Base-by-base conservation (phyloP, 2,888 invertebrate genomes). In the Chymomyza procnemis region DNA sequence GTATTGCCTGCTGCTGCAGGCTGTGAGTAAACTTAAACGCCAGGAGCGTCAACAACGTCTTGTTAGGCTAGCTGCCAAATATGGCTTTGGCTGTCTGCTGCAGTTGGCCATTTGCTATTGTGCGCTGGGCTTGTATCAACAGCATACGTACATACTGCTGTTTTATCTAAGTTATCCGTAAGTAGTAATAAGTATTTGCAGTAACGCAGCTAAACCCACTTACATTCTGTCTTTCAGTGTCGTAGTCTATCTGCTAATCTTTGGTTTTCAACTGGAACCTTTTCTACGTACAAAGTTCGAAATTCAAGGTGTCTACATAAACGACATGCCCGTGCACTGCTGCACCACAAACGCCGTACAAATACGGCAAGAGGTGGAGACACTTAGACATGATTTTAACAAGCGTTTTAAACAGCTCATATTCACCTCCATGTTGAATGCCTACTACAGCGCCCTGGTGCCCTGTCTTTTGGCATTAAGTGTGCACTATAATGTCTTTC, bases 101-200 rank as follows among this genome's bases (percentile, higher is more conserved):
- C 92, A 93, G 19, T 48, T 78, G n/a, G 91, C 93, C 5, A 90
- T 96, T 22, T 92, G 93, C 3, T 94, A 94, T 92, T 95, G 95
- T 88, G 92, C 94, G n/a, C 93, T 94, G 83, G 93, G 94, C 88
- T 93, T 97, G 81, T 92, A 94, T 82, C 92, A 95, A 74, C 94
- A 94, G 80, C 95, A 97, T 90, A 94, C 95, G 26, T 91, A 95
- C 4, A 67, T 96, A 76, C 95, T 96, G 85, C 94, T 97, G 80
- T 94, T 97, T 88, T 96, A 96, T 87, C 92, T 98, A 12, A 94
- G 95, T 79, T 98, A 97, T 92, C 97, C 97, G 97, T 97, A 93
- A 95, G 97, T 95, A 21, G 0, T 4, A 2, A 4, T 22, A 54
- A 5, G n/a, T n/a, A n/a, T n/a, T n/a, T n/a, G n/a, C n/a, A 3